These are phyloP conservation scores for Panurus biarmicus DNA, from an alignment of 2,113 vertebrate species.

Conservation along the genomic window DNA sequence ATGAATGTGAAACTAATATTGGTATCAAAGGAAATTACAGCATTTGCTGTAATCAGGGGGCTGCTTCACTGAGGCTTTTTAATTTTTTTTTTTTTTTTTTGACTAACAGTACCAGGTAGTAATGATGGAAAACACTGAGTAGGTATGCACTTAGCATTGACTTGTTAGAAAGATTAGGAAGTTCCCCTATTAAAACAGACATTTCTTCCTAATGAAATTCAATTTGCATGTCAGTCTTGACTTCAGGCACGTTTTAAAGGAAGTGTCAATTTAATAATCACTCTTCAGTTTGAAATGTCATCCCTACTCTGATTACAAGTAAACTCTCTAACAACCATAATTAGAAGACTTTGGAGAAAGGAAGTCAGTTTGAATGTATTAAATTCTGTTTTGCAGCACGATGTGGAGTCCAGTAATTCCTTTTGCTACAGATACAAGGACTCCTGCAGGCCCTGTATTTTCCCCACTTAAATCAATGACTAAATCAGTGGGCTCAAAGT, in stretches of 20 bases:
- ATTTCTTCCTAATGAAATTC: slow-evolving; percentile 14
- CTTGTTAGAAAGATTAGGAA: slow-evolving; percentile 20
- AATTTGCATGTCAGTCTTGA: slow-evolving; percentile 37
- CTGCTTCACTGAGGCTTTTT: neutral
- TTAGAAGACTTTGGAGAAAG: slow-evolving; percentile 16
- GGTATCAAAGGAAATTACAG: neutral
- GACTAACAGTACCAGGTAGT: neutral
- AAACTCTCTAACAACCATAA: slow-evolving; percentile 26
- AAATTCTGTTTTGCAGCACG: neutral
- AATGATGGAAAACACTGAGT: neutral
- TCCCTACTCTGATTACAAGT: slow-evolving; percentile 20
- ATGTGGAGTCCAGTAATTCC: neutral
- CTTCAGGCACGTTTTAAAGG: slow-evolving; percentile 34
- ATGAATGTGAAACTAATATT: neutral
- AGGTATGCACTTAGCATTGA: neutral
- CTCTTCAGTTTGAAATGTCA: slow-evolving; percentile 41
- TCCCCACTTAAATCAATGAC: neutral
- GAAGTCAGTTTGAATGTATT: neutral
- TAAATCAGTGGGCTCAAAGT: neutral
- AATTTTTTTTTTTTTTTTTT: neutral
- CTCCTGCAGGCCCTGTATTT: neutral
- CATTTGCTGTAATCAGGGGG: neutral
- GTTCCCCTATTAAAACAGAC: slow-evolving; percentile 20
- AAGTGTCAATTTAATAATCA: slow-evolving; percentile 42
- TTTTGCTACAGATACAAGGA: neutral